phyloP scores from a whole-genome alignment of 2,797 vertebrate species.

The Macrochelys suwanniensis region DNA sequence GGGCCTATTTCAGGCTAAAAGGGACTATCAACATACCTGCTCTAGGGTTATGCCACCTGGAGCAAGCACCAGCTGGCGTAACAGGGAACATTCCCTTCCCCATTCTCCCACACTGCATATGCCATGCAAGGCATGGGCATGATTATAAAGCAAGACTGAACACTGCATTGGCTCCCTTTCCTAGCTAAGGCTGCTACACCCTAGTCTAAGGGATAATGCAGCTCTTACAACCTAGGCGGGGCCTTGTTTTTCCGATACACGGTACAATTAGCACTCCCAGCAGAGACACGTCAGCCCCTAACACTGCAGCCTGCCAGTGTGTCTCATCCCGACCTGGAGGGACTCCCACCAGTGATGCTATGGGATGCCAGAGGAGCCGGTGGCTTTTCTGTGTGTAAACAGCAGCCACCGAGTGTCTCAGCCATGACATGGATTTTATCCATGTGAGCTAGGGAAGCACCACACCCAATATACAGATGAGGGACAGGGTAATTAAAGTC shows the following conservation, averaged over 20 bases:
- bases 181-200: neutral
- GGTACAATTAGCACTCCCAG: neutral
- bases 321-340: neutral
- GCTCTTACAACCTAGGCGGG: fast-evolving
- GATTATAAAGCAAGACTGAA: neutral
- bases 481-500: neutral
- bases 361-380: neutral
- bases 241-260: neutral
- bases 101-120: neutral
- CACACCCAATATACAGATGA: neutral
- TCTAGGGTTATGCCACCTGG: fast-evolving
- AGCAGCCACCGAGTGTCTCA: neutral
- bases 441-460: neutral
- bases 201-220: fast-evolving
- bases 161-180: neutral
- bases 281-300: neutral
- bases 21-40: fast-evolving
- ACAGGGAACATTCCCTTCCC: fast-evolving
- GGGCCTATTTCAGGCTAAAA: neutral
- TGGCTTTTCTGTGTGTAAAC: neutral
- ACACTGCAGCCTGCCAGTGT: neutral
- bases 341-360: neutral
- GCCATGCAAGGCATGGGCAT: fast-evolving
- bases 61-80: fast-evolving
- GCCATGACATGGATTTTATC: neutral